Base-by-base conservation (phyloP, 2,113 vertebrate genomes). In the Actenoides hombroni region DNA sequence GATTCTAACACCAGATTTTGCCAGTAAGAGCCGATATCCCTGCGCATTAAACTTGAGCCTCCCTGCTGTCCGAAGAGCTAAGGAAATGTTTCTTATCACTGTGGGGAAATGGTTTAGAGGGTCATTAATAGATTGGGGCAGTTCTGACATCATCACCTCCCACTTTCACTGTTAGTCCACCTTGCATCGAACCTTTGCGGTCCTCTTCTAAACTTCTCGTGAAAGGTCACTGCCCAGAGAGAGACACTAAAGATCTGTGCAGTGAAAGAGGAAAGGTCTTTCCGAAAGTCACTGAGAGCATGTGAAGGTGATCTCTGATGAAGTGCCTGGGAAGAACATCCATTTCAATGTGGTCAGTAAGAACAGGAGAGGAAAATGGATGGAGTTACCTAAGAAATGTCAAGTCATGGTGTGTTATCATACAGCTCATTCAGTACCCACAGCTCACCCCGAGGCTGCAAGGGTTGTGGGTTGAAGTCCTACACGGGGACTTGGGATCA, bases 261-360 rank as follows among this genome's bases (percentile, higher is more conserved):
- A 7, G 0, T 5, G 49, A 11, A 57, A 70, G 75, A 83, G 67
- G 33, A 86, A 10, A 7, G 20, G 29, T 49, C 44, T 78, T 81
- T 26, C 48, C 23, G 13, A 21, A 37, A 33, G 44, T 49, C 4
- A 1, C 54, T 0, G 0, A 13, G 16, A 69, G 63, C 46, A 21
- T 5, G 1, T 6, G 17, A 17, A 63, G 53, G n/a, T 54, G 37
- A 16, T 9, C 6, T 3, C 31, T 67, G 51, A 42, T 61, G 33
- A 46, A 78, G 39, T 61, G 25, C 28, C 9, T 37, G 25, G 26
- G 26, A 61, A 88, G 57, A 48, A 25, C 1, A 0, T 48, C 71
- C 26, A 5, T 79, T 44, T 70, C 46, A 33, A 1, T 7, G 3
- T 26, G 19, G 40, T 56, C 76, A 15, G n/a, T 57, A 16, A 51